Evolutionary conservation across 2,797 vertebrate species (phyloP).

Genomic region (Phrynocephalus guinanensis): DNA sequence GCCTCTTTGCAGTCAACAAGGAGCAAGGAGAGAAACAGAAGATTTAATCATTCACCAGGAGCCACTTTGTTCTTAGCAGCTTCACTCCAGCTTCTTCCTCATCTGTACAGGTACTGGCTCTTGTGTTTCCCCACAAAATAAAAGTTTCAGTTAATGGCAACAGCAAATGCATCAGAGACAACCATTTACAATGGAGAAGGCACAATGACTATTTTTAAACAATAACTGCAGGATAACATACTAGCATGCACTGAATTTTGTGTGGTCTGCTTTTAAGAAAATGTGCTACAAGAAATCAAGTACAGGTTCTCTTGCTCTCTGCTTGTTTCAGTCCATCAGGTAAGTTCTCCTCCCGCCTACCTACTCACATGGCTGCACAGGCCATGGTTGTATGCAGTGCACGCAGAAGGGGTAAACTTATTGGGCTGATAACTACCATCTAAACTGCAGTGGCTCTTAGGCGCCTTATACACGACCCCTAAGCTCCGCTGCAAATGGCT

Average conservation of each 20-base stretch:
- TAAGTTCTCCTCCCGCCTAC: no score
- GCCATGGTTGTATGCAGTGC: neutral
- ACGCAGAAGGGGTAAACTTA: neutral
- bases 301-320: neutral
- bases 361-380: no score
- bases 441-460: neutral
- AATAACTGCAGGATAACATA: neutral
- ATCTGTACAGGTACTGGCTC: neutral
- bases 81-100: neutral
- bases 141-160: neutral
- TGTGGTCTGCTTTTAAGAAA: neutral
- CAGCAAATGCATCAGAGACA: neutral
- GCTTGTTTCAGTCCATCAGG: neutral
- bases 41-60: neutral
- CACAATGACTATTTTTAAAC: neutral
- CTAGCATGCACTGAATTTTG: neutral
- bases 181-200: no score
- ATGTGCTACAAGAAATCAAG: neutral
- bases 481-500: no score
- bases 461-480: no score
- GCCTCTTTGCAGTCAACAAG: neutral
- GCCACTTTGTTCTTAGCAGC: neutral
- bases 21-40: neutral
- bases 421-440: neutral
- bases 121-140: neutral